Conservation (phyloP, 92 coral and sea anemone genomes). For the Epizoanthus fatuus region DNA sequence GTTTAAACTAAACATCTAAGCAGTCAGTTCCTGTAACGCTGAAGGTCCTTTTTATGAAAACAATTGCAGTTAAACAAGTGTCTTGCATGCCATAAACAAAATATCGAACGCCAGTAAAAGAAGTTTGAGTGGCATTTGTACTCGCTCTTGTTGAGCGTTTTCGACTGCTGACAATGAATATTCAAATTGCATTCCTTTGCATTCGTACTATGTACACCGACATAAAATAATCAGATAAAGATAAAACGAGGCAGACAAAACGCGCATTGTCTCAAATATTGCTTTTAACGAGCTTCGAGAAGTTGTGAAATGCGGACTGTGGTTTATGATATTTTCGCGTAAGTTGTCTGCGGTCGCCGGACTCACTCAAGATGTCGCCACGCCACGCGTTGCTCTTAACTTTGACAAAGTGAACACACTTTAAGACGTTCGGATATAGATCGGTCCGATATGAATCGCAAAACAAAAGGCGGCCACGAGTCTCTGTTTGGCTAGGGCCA, state of each 20-base stretch:
- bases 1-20: not conserved
- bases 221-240: not conserved
- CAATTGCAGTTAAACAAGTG: no score
- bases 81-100: not conserved
- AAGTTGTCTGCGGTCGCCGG: not conserved
- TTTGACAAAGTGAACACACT: slow-evolving; percentile 35
- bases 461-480: slow-evolving; percentile 5
- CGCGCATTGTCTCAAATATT: not conserved
- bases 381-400: slow-evolving; percentile 47
- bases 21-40: not conserved
- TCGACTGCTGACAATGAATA: slow-evolving; percentile 8
- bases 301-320: not conserved
- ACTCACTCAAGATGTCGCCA: slow-evolving; percentile 23
- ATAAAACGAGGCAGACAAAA: not conserved
- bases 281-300: slow-evolving; percentile 2
- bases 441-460: slow-evolving; percentile 10
- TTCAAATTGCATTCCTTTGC: slow-evolving; percentile 24
- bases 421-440: slow-evolving; percentile 20
- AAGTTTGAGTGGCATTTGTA: not conserved
- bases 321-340: not conserved
- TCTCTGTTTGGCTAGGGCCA: slow-evolving; percentile 19
- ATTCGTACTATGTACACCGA: slow-evolving; percentile 18
- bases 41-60: no score
- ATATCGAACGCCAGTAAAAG: not conserved
- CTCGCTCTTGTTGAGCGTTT: slow-evolving; percentile 3